Evolutionary conservation across 2,888 invertebrate species (phyloP).

Genomic region (Pristionchus mayeri): DNA sequence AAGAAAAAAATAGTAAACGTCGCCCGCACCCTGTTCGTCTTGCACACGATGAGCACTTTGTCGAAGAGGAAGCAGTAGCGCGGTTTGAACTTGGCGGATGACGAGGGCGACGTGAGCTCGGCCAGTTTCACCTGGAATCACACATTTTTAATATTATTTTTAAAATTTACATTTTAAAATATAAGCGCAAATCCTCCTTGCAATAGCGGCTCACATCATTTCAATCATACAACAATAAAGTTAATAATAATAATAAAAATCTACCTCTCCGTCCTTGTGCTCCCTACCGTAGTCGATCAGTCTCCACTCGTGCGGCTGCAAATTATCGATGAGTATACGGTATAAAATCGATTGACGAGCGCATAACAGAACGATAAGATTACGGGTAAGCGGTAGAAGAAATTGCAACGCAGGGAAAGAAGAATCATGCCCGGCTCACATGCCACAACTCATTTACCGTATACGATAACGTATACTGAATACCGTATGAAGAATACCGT

Average conservation of each 20-base stretch:
- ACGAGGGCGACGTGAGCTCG: slow-evolving; percentile 53
- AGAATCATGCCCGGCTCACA: not conserved
- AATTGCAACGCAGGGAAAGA: not conserved
- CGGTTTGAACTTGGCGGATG: slow-evolving; percentile 63
- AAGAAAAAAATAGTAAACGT: not conserved
- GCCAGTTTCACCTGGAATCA: slow-evolving; percentile 56
- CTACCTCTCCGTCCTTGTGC: slow-evolving; percentile 91
- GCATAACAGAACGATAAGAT: not conserved
- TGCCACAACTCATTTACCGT: not conserved
- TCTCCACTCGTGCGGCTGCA: slow-evolving; percentile 82
- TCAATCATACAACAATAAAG: not conserved
- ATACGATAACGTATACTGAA: too few relatives aligned
- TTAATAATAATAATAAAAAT: not conserved
- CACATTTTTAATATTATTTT: too few relatives aligned
- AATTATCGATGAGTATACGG: not conserved
- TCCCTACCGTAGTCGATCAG: slow-evolving; percentile 92
- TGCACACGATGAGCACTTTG: slow-evolving; percentile 94
- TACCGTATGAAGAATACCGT: too few relatives aligned
- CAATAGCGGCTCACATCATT: too few relatives aligned
- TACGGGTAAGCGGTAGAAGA: slow-evolving; percentile 10
- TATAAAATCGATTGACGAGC: not conserved
- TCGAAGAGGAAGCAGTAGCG: slow-evolving; percentile 97
- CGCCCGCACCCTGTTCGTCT: slow-evolving; percentile 76
- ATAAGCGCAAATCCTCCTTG: too few relatives aligned
- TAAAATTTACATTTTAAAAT: not conserved